Percentiles rank a stretch among this genome's conserved stretches.
These are phyloP conservation scores for Drosophila mayaguana DNA, from an alignment of 2,888 invertebrate species.

Conservation along the genomic window DNA sequence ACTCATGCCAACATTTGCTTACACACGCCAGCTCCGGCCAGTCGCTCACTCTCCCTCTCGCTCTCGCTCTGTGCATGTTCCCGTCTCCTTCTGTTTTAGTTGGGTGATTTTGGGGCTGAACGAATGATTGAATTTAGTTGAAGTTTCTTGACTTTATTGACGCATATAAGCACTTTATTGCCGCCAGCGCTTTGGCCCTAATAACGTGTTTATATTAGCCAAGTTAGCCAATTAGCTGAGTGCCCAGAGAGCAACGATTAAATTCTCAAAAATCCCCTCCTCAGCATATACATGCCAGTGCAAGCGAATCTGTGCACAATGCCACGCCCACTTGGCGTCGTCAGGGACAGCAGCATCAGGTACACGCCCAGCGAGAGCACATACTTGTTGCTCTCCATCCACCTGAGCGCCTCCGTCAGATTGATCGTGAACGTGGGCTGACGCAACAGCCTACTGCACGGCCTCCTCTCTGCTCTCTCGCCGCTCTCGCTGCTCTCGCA, in stretches of 20 bases:
- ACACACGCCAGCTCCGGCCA: conserved; percentile 8
- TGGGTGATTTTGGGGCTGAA: not conserved
- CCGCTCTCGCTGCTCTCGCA: not conserved
- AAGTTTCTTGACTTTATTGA: conserved; percentile 21
- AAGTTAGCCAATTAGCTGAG: conserved; percentile 1
- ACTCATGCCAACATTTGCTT: conserved; percentile 36
- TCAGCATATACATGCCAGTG: conserved; percentile 31
- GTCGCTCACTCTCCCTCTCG: not conserved
- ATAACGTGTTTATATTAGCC: conserved; percentile 16
- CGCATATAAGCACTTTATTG: conserved; percentile 24
- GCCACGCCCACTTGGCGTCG: conserved; percentile 21
- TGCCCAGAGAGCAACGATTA: conserved; percentile 1
- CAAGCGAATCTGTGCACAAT: conserved; percentile 33
- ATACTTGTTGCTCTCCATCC: conserved; percentile 88
- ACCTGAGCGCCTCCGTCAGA: conserved; percentile 68
- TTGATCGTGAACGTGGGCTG: conserved; percentile 1
- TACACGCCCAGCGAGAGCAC: conserved; percentile 88
- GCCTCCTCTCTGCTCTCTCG: not conserved
- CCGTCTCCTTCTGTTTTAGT: not conserved
- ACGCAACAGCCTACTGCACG: not conserved
- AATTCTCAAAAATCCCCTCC: conserved; percentile 39
- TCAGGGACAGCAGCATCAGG: conserved; percentile 86
- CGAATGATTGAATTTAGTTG: conserved; percentile 1
- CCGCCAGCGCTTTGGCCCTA: not conserved
- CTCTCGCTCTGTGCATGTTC: not conserved